Evolutionary conservation across 2,113 vertebrate species (phyloP).

Genomic region (Periophthalmodon schlosseri): DNA sequence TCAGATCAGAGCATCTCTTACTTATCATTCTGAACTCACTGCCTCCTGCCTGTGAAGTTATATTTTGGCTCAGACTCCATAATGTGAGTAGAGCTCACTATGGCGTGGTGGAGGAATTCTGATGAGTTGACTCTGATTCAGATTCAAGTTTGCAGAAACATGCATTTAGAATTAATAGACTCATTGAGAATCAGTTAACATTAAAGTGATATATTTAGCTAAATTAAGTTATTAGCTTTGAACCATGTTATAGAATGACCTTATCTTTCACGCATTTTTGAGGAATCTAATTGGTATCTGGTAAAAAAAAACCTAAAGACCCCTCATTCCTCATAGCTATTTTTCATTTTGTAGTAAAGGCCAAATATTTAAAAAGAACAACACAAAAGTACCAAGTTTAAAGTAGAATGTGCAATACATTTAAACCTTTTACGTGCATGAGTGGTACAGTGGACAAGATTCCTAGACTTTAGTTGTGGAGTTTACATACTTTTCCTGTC

Average conservation of each 20-base stretch:
- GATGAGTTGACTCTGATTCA: not conserved
- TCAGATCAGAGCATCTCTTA: constrained; percentile 33
- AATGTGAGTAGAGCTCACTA: not conserved
- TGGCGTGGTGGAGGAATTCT: constrained; percentile 18
- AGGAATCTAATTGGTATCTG: not conserved
- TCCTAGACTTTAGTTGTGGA: not conserved
- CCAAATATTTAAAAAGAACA: too few relatives aligned
- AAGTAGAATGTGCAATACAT: too few relatives aligned
- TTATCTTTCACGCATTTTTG: not conserved
- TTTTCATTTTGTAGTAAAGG: not conserved
- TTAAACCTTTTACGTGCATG: not conserved
- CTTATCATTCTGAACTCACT: constrained; percentile 30
- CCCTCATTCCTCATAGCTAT: not conserved
- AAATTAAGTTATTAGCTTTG: not conserved
- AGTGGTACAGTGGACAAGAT: not conserved
- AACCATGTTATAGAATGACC: not conserved
- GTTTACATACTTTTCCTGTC: not conserved
- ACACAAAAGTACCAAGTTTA: too few relatives aligned
- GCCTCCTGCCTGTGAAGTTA: constrained; percentile 4
- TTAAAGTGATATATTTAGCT: not conserved
- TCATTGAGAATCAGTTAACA: not conserved
- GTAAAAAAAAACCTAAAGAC: not conserved
- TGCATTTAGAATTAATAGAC: not conserved
- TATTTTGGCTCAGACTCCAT: constrained; percentile 8
- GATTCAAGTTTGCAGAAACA: not conserved